Evolutionary conservation across 1,140 invertebrate species (phyloP).

Genomic region (Drosophila varians): DNA sequence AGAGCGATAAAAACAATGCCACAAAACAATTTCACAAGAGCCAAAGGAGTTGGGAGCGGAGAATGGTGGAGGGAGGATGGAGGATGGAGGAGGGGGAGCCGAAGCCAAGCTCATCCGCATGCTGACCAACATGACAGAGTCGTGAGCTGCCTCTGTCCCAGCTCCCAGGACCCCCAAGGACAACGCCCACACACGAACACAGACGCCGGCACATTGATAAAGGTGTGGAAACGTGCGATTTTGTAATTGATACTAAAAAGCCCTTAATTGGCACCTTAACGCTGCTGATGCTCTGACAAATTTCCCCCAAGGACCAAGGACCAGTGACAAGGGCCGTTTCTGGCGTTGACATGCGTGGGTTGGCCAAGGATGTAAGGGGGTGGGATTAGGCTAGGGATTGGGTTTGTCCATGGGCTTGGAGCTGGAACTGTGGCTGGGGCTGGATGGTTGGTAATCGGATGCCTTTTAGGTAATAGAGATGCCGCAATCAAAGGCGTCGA

Average conservation of each 20-base stretch:
- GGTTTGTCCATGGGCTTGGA: slow-evolving; percentile 11
- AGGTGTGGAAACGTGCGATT: slow-evolving; percentile 82
- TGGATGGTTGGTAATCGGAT: slow-evolving; percentile 57
- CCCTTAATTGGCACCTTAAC: slow-evolving; percentile 83
- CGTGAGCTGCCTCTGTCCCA: slow-evolving; percentile 2
- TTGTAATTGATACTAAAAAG: slow-evolving; percentile 84
- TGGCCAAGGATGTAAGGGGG: slow-evolving; percentile 41
- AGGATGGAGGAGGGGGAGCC: slow-evolving; percentile 2
- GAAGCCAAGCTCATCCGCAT: slow-evolving; percentile 27
- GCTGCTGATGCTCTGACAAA: slow-evolving; percentile 83
- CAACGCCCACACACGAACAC: slow-evolving; percentile 10
- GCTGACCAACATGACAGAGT: slow-evolving; percentile 65
- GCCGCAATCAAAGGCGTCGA: slow-evolving; percentile 42
- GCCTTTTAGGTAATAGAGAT: slow-evolving; percentile 68
- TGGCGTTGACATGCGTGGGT: slow-evolving; percentile 72
- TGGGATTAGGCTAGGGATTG: slow-evolving; percentile 1
- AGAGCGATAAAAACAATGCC: slow-evolving; percentile 67
- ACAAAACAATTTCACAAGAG: slow-evolving; percentile 73
- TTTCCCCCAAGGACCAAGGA: slow-evolving; percentile 83
- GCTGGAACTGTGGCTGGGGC: slow-evolving; percentile 5
- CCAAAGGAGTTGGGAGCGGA: slow-evolving; percentile 7
- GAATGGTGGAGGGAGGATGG: slow-evolving; percentile 1
- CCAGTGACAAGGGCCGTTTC: slow-evolving; percentile 43
- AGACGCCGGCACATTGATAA: slow-evolving; percentile 51
- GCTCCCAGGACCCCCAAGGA: slow-evolving; percentile 22